These are phyloP conservation scores for Oryzias dopingdopingensis DNA, from an alignment of 2,797 vertebrate genomes.

Conservation along the genomic window DNA sequence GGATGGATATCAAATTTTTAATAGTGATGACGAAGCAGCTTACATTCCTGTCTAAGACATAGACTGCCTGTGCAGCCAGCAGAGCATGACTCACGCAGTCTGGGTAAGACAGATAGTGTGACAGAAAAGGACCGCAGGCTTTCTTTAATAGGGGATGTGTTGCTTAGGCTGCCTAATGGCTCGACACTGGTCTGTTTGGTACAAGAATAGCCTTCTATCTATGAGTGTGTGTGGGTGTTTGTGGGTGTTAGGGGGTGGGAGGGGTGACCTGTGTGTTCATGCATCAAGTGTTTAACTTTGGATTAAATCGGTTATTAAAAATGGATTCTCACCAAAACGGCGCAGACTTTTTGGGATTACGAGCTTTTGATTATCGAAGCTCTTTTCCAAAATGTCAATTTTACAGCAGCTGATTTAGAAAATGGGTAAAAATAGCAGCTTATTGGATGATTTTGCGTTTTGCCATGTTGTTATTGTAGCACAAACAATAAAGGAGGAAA, in stretches of 20 bases:
- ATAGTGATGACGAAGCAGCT: slow-evolving; percentile 41
- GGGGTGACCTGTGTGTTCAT: too few relatives aligned
- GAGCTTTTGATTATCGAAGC: too few relatives aligned
- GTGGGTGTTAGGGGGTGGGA: too few relatives aligned
- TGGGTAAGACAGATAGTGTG: slow-evolving; percentile 53
- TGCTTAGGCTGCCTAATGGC: slow-evolving; percentile 61
- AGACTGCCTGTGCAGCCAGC: slow-evolving; percentile 44
- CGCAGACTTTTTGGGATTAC: too few relatives aligned
- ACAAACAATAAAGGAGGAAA: too few relatives aligned
- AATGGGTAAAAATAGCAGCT: too few relatives aligned
- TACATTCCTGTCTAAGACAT: slow-evolving; percentile 57
- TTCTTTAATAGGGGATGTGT: slow-evolving; percentile 70
- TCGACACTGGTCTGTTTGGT: slow-evolving; percentile 56
- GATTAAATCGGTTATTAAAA: slow-evolving; percentile 3
- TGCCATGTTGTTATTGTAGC: too few relatives aligned
- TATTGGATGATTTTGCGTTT: too few relatives aligned
- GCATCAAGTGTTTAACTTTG: slow-evolving; percentile 8
- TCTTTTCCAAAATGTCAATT: too few relatives aligned
- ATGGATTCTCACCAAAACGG: too few relatives aligned
- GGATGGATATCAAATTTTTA: slow-evolving; percentile 25
- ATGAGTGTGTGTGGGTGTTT: slow-evolving; percentile 1
- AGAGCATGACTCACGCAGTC: slow-evolving; percentile 57
- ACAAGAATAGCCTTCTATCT: slow-evolving; percentile 60
- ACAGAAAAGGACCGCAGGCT: slow-evolving; percentile 50
- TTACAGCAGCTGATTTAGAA: too few relatives aligned